Percentiles rank a stretch among this genome's conserved stretches.
These are phyloP conservation scores for Trematocara marginatum DNA, from an alignment of 2,113 vertebrate species.

Conservation along the genomic window DNA sequence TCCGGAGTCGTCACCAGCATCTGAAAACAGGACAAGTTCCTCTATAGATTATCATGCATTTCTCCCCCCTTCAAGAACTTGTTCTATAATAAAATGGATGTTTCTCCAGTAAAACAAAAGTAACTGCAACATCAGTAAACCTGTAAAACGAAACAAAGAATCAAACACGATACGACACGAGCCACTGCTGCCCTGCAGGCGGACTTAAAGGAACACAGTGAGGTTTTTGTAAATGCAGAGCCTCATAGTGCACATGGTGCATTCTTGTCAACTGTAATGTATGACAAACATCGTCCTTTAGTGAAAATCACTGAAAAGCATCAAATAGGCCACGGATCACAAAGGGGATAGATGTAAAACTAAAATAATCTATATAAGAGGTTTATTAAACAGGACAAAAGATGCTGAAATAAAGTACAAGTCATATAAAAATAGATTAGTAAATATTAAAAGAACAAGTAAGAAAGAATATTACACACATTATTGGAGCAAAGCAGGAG, in stretches of 20 bases:
- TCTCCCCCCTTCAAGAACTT: neutral
- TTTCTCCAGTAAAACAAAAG: neutral
- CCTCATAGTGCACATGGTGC: neutral
- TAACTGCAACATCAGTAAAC: neutral
- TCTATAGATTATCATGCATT: neutral
- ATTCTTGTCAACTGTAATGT: neutral
- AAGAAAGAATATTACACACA: neutral
- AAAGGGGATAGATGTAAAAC: rapidly evolving
- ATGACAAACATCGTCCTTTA: neutral
- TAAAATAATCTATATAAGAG: neutral
- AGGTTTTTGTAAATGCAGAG: neutral
- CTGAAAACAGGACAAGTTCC: constrained; percentile 53
- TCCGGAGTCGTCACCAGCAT: constrained; percentile 98
- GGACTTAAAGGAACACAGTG: neutral
- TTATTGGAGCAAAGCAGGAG: neutral
- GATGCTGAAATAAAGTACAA: neutral
- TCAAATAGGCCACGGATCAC: neutral
- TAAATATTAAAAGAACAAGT: neutral
- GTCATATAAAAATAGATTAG: neutral
- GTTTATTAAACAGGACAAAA: neutral
- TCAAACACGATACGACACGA: neutral
- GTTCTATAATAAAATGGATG: neutral
- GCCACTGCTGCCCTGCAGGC: neutral
- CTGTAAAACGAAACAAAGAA: neutral
- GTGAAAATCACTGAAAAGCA: neutral